phyloP scores from a whole-genome alignment of 2,113 vertebrate genomes.

The Azemiops feae region DNA sequence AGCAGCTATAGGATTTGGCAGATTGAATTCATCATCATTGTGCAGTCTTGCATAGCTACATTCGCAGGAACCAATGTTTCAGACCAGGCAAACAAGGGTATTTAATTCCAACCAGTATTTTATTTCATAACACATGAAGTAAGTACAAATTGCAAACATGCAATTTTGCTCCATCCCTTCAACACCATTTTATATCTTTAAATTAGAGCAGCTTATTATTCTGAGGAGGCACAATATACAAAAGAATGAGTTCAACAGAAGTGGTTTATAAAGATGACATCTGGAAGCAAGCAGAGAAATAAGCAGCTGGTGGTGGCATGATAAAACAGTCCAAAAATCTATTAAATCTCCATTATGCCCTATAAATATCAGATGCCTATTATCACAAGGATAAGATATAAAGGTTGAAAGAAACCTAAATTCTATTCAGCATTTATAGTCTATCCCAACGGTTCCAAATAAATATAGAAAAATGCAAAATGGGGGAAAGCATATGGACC shows the following conservation, averaged over 20 bases:
- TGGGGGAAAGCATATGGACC: background rate
- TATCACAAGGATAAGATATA: background rate
- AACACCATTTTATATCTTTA: background rate
- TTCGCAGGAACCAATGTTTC: background rate
- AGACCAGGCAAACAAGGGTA: background rate
- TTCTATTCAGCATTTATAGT: background rate
- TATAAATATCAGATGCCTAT: background rate
- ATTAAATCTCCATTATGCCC: background rate
- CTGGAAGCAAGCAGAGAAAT: background rate
- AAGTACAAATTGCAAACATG: constrained; percentile 6
- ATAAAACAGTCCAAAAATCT: background rate
- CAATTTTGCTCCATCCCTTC: background rate
- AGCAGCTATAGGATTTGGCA: background rate
- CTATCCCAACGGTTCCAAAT: background rate
- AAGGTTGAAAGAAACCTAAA: background rate
- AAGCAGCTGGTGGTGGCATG: background rate
- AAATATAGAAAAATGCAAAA: background rate
- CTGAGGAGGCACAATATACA: constrained; percentile 23
- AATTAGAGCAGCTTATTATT: background rate
- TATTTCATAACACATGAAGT: background rate
- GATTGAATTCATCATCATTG: background rate
- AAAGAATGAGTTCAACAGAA: background rate
- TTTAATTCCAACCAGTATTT: background rate
- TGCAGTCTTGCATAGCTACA: background rate
- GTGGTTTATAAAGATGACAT: background rate